These are phyloP conservation scores for Calameuta filiformis DNA, from an alignment of 2,888 invertebrate species.

Conservation along the genomic window DNA sequence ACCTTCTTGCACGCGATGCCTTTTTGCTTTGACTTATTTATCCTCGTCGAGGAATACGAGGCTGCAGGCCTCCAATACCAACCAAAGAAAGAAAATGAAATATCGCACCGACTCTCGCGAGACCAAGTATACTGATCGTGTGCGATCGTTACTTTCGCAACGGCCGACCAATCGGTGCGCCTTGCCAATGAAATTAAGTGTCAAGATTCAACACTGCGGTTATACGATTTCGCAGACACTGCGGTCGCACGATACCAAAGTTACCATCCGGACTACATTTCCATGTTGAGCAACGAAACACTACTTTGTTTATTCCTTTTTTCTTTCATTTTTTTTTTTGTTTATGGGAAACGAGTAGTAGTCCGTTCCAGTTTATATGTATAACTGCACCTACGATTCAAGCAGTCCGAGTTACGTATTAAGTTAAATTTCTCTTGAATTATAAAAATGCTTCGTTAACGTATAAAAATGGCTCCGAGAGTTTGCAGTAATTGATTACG, in stretches of 20 bases:
- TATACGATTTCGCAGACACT: not conserved
- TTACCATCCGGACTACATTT: not conserved
- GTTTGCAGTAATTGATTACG: not conserved
- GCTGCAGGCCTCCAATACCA: not conserved
- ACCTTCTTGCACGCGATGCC: not conserved
- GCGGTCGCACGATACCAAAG: not conserved
- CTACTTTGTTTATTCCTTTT: not conserved
- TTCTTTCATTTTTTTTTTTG: not conserved
- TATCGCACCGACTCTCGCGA: not conserved
- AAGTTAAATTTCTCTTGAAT: not conserved
- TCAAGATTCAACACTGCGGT: not conserved
- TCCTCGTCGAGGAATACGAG: not conserved
- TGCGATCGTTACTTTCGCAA: not conserved
- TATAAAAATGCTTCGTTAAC: not conserved
- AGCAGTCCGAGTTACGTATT: not conserved
- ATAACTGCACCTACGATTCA: not conserved
- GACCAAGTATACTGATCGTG: not conserved
- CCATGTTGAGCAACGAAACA: not conserved
- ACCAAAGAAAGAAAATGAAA: not conserved
- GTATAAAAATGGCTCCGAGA: not conserved
- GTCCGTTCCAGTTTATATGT: not conserved
- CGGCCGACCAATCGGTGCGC: not conserved
- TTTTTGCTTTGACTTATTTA: not conserved
- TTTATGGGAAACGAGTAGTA: not conserved
- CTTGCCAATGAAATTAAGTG: not conserved